Conservation (phyloP, 2,113 vertebrate species). For the Peromyscus californicus region DNA sequence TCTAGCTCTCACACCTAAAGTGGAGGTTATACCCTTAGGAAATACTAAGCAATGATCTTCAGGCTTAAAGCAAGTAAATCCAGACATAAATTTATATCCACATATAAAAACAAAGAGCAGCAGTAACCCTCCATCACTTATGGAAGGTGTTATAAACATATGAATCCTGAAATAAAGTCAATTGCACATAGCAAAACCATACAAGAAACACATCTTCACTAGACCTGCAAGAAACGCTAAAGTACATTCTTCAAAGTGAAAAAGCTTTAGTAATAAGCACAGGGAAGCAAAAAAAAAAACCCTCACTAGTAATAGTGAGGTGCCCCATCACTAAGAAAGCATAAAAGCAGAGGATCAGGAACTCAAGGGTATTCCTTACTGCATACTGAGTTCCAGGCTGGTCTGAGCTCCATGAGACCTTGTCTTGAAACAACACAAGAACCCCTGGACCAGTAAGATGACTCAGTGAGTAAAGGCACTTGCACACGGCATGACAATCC, state of each 20-base stretch:
- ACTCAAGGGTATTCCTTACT: neutral
- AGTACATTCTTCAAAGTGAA: neutral
- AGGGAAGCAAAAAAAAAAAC: neutral
- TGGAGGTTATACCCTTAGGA: neutral
- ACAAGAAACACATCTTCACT: neutral
- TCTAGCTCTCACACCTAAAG: neutral
- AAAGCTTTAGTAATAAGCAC: neutral
- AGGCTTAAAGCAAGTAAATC: slow-evolving; percentile 8
- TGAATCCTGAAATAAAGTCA: neutral
- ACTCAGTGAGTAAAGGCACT: neutral
- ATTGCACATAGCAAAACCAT: neutral
- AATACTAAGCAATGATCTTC: neutral
- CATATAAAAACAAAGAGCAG: slow-evolving; percentile 21
- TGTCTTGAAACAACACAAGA: neutral
- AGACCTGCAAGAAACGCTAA: neutral
- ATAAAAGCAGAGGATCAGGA: neutral
- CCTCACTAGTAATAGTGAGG: neutral
- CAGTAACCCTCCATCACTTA: neutral
- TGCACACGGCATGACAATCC: neutral
- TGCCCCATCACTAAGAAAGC: neutral
- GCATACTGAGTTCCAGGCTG: neutral
- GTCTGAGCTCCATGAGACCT: neutral
- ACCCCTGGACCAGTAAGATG: neutral
- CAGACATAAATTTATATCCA: neutral
- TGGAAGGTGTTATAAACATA: neutral